Percentiles rank a stretch among this genome's conserved stretches.
Evolutionary conservation across 2,797 vertebrate genomes (phyloP).

Genomic region (Pipistrellus nathusii): DNA sequence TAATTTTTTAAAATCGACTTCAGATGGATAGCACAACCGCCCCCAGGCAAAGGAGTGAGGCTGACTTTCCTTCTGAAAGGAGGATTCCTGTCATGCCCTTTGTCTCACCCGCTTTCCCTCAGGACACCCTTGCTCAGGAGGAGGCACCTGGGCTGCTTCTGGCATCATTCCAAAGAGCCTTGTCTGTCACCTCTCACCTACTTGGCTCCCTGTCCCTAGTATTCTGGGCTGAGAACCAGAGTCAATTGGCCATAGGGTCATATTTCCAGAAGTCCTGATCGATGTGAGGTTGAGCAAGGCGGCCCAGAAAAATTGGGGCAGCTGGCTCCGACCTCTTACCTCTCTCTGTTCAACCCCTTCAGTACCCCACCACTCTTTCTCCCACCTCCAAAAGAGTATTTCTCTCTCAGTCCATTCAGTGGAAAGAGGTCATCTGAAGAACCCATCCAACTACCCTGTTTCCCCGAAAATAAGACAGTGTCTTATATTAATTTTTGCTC

Average conservation of each 20-base stretch:
- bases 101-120: not conserved
- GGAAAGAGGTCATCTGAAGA: slow-evolving; percentile 21
- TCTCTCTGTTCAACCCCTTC: not conserved
- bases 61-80: not conserved
- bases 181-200: slow-evolving; percentile 40
- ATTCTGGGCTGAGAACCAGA: slow-evolving; percentile 43
- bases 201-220: slow-evolving; percentile 24
- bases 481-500: no score
- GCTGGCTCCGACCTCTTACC: not conserved
- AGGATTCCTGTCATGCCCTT: not conserved
- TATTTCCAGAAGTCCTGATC: slow-evolving; percentile 34
- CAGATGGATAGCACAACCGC: not conserved
- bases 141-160: not conserved
- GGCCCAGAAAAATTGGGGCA: not conserved
- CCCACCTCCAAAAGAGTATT: not conserved
- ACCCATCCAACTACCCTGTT: not conserved
- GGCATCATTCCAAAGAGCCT: not conserved
- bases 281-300: not conserved
- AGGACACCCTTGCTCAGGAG: not conserved
- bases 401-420: not conserved
- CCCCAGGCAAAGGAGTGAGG: not conserved
- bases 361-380: not conserved
- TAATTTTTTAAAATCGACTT: slow-evolving; percentile 20
- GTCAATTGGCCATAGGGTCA: not conserved
- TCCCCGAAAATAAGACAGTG: no score